Conservation (phyloP, 2,797 vertebrate species). For the Diceros bicornis region DNA sequence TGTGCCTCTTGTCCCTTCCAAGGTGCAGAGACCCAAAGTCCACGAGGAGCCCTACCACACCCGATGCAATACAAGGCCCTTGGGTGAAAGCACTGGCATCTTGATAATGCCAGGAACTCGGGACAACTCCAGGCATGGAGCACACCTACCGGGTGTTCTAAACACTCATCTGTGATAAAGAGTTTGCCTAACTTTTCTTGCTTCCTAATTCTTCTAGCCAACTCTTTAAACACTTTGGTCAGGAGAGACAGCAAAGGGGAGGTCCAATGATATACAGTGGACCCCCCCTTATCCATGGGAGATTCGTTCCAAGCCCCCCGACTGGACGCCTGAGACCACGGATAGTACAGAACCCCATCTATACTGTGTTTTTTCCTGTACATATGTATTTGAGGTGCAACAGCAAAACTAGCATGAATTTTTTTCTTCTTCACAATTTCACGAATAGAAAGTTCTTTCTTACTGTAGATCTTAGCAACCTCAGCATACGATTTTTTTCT, state of each 20-base stretch:
- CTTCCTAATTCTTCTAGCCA: background rate
- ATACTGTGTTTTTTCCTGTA: too few species aligned
- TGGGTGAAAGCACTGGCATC: background rate
- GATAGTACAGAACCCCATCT: too few species aligned
- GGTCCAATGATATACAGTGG: background rate
- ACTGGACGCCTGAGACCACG: too few species aligned
- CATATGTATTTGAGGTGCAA: too few species aligned
- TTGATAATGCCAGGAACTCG: background rate
- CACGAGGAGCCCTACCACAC: accelerated
- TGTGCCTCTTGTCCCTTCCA: background rate
- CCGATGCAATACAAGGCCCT: background rate
- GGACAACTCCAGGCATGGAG: background rate
- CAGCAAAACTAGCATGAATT: too few species aligned
- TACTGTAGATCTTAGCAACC: too few species aligned
- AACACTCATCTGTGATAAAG: background rate
- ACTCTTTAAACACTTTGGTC: background rate
- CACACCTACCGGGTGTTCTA: background rate
- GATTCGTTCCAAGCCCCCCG: too few species aligned
- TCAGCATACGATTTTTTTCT: too few species aligned
- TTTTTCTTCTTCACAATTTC: too few species aligned
- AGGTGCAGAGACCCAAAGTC: background rate
- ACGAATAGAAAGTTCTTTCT: too few species aligned
- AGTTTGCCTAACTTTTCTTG: background rate
- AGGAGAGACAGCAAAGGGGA: background rate
- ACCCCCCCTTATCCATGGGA: too few species aligned